Evolutionary conservation across 2,888 invertebrate species (phyloP).

Genomic region (Cataglyphis altisquamis): DNA sequence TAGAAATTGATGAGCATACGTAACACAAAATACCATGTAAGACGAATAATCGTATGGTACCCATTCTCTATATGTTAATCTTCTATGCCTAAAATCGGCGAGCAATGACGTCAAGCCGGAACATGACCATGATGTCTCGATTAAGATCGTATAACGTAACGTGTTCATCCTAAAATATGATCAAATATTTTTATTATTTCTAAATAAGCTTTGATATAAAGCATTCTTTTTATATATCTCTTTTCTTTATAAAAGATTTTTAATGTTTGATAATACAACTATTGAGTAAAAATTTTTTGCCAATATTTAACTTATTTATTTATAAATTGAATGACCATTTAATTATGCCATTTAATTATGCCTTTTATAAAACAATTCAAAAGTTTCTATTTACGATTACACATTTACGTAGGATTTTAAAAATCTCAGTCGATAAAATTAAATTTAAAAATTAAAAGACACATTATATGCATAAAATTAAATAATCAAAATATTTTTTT

Average conservation of each 20-base stretch:
- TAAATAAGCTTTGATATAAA: neutral
- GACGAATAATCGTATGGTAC: constrained; percentile 66
- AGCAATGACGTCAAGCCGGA: constrained; percentile 47
- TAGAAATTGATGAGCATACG: constrained; percentile 66
- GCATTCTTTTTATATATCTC: neutral
- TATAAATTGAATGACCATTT: neutral
- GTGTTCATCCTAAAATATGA: constrained; percentile 51
- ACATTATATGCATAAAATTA: neutral
- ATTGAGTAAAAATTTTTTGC: neutral
- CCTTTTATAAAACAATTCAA: neutral
- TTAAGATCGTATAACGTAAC: constrained; percentile 53
- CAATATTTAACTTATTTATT: neutral
- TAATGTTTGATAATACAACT: neutral
- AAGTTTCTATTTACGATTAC: neutral
- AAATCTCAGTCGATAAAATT: neutral
- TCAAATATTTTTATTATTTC: neutral
- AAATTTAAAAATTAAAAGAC: neutral
- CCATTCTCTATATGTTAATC: constrained; percentile 62
- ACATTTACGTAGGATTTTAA: neutral
- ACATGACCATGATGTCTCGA: constrained; percentile 56
- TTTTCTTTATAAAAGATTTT: neutral
- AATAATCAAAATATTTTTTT: neutral
- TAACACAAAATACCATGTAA: constrained; percentile 24
- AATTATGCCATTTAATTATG: no score
- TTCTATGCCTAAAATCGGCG: constrained; percentile 33